Conservation (phyloP, 2,888 invertebrate species). For the Anagyrus pseudococci region DNA sequence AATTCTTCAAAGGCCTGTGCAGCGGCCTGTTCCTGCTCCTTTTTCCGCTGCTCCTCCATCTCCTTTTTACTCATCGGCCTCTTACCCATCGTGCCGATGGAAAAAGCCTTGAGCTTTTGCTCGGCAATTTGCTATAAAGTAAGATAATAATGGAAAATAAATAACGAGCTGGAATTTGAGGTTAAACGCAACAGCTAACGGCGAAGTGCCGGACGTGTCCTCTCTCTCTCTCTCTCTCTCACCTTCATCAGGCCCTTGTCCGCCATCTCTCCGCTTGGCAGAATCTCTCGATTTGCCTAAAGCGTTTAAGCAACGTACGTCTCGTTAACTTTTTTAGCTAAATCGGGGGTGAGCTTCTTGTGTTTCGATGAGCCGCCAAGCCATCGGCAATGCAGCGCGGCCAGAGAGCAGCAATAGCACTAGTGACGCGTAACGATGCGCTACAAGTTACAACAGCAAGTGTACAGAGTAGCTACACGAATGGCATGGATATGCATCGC, state of each 20-base stretch:
- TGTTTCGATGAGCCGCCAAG: too few species aligned
- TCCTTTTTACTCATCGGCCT: slow-evolving; percentile 81
- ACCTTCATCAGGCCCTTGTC: slow-evolving; percentile 60
- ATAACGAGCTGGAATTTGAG: too few species aligned
- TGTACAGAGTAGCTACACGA: too few species aligned
- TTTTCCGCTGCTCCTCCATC: slow-evolving; percentile 84
- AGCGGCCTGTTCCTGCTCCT: slow-evolving; percentile 89
- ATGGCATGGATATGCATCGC: too few species aligned
- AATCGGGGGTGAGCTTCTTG: too few species aligned
- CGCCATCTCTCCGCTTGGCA: slow-evolving; percentile 56
- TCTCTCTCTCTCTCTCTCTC: slow-evolving; percentile 18
- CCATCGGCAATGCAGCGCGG: too few species aligned
- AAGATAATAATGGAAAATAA: background rate
- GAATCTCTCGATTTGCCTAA: too few species aligned
- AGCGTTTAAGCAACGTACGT: too few species aligned
- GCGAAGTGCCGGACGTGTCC: background rate
- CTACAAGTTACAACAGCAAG: too few species aligned
- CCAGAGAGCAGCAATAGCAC: too few species aligned
- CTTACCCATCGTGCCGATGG: slow-evolving; percentile 77
- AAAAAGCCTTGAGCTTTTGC: slow-evolving; percentile 79
- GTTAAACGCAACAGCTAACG: background rate
- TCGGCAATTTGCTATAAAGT: slow-evolving; percentile 69
- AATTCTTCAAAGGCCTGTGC: slow-evolving; percentile 97
- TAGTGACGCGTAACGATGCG: too few species aligned
- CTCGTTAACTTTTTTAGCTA: too few species aligned